Percentiles rank a stretch among this genome's conserved stretches.
phyloP scores from a whole-genome alignment of 2,797 vertebrate genomes.

The Neosilurus hyrtlii region DNA sequence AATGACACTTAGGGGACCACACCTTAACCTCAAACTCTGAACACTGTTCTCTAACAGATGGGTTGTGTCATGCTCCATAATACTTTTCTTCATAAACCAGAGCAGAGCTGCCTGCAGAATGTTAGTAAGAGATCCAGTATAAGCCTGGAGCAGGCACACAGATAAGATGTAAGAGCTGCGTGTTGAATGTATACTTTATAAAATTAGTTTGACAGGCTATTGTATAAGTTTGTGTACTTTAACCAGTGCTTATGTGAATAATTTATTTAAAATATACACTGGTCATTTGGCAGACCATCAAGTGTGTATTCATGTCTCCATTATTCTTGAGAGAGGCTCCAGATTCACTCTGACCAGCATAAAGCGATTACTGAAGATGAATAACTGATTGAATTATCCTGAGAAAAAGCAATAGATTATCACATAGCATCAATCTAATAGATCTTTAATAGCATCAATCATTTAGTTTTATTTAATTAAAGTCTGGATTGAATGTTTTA shows the following conservation, averaged over 20 bases:
- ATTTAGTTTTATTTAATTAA: neutral
- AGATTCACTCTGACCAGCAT: neutral
- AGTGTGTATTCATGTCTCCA: neutral
- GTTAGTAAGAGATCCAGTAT: constrained; percentile 6
- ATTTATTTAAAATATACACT: neutral
- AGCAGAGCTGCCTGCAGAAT: constrained; percentile 5
- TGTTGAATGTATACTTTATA: neutral
- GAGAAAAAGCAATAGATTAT: neutral
- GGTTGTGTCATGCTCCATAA: constrained; percentile 23
- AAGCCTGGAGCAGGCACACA: constrained; percentile 15
- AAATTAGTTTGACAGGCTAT: neutral
- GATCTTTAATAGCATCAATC: neutral
- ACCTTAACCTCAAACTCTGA: constrained; percentile 45
- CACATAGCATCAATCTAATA: too few relatives aligned
- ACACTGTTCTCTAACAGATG: constrained; percentile 39
- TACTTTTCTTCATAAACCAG: constrained; percentile 14
- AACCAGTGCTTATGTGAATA: neutral
- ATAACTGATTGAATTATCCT: neutral
- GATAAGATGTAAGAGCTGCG: neutral
- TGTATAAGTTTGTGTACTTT: neutral
- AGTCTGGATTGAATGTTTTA: neutral
- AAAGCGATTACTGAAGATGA: neutral
- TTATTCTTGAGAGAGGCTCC: neutral
- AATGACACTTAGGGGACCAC: constrained; percentile 45
- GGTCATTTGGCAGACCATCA: too few relatives aligned